Evolutionary conservation across 2,888 invertebrate genomes (phyloP), one percentile per base, ranked within the genome.

Genomic region (Tetranychus piercei): DNA sequence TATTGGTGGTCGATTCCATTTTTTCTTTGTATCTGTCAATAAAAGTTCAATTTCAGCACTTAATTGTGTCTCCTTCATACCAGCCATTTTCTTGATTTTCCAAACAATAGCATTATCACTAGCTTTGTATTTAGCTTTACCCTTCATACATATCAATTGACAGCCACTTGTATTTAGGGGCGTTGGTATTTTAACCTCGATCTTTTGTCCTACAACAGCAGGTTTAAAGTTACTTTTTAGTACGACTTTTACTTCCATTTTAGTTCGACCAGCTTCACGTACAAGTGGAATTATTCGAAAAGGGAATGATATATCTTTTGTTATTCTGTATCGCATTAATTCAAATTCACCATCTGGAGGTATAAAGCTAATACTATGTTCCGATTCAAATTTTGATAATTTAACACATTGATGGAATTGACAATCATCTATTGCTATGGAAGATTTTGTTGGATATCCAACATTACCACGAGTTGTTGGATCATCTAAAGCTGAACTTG

Each of bases 331-430:
- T 84, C 94, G 90, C 99, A 99, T 99, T 55, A 99, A 87, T 83
- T 99, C 99, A 82, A 96, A 99, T 86, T 99, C 99, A 72, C 99
- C 99, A 83, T 99, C 99, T 1, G 99, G 99, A 76, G 99, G 99
- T 81, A 99, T 99, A 85, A 99, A 99, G 80, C 95, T 95, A 82
- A 99, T 99, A 82, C 96, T 95, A 86, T 99, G 99, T 83, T 99
- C 99, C 0, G 97, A 97, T 86, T 99, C 99, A 83, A 99, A 99
- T 87, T 99, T 99, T 83, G 94, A 95, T 76, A 99, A 87, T 83
- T 99, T 99, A 73, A 99, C 99, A 82, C 99, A 99, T 84, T 99
- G 99, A 84, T 99, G 99, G 85, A 99, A 99, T 85, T 99, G 99
- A 81, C 99, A 99, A 85, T 99, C 99, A 82, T 99, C 99, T 80